A percentile compares a stretch with the other conserved stretches of the same genome.
Evolutionary conservation across 2,797 vertebrate genomes (phyloP).

Genomic region (Podargus strigoides): DNA sequence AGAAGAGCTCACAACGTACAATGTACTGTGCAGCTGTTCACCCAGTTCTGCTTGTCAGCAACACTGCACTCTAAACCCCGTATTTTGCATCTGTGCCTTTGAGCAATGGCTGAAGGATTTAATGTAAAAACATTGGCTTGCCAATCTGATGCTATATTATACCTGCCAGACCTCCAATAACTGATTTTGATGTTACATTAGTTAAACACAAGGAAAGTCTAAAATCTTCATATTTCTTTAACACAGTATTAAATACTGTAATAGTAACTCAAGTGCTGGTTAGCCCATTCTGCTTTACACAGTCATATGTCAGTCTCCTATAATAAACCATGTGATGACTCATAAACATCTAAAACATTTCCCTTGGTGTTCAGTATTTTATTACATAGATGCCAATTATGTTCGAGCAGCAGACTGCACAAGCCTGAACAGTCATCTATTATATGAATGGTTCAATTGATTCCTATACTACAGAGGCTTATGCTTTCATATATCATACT

Average conservation of each 20-base stretch:
- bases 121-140: not conserved
- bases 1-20: not conserved
- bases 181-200: not conserved
- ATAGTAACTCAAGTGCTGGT: not conserved
- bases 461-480: constrained; percentile 49
- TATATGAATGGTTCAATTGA: constrained; percentile 55
- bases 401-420: constrained; percentile 20
- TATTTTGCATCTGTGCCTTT: not conserved
- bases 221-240: not conserved
- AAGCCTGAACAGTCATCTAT: constrained; percentile 32
- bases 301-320: not conserved
- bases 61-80: not conserved
- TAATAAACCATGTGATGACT: constrained; percentile 47
- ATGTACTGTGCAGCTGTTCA: not conserved
- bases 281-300: constrained; percentile 6
- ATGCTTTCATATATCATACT: constrained; percentile 58
- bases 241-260: not conserved
- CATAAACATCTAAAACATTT: constrained; percentile 54
- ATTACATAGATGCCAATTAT: constrained; percentile 56
- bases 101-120: not conserved
- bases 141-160: not conserved
- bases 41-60: constrained; percentile 1
- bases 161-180: not conserved
- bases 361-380: constrained; percentile 46
- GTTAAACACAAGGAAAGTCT: not conserved